phyloP scores from a whole-genome alignment of 2,113 vertebrate genomes.

The Cyphomyrus plagiostoma region DNA sequence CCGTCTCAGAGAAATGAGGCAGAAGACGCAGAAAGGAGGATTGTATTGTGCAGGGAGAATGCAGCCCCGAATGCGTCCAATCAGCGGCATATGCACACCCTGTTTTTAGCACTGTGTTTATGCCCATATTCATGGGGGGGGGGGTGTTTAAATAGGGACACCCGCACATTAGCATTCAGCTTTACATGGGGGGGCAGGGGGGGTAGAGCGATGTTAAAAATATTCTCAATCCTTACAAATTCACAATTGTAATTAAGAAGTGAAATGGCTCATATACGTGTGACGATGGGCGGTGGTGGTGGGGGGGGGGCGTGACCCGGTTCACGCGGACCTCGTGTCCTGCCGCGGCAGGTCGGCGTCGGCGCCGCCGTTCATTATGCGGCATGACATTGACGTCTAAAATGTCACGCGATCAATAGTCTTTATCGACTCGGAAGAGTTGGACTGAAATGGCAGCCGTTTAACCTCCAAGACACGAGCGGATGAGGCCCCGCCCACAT shows the following conservation, averaged over 20 bases:
- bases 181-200: no score
- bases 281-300: neutral
- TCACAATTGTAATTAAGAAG: neutral
- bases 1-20: no score
- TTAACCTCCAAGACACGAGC: slow-evolving; percentile 38
- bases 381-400: slow-evolving; percentile 17
- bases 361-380: neutral
- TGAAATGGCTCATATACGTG: neutral
- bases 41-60: no score
- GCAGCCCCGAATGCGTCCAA: no score
- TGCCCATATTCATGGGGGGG: no score
- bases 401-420: neutral
- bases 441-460: slow-evolving; percentile 45
- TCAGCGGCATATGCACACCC: no score
- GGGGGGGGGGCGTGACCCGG: neutral
- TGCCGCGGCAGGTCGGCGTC: neutral
- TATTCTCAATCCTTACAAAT: neutral
- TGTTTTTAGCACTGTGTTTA: no score
- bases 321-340: neutral
- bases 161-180: no score
- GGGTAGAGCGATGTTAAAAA: no score
- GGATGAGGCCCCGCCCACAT: slow-evolving; percentile 1
- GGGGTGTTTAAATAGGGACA: no score
- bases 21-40: no score
- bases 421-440: slow-evolving; percentile 15